Evolutionary conservation across 2,888 invertebrate species (phyloP).

Genomic region (Caenorhabditis doughertyi): DNA sequence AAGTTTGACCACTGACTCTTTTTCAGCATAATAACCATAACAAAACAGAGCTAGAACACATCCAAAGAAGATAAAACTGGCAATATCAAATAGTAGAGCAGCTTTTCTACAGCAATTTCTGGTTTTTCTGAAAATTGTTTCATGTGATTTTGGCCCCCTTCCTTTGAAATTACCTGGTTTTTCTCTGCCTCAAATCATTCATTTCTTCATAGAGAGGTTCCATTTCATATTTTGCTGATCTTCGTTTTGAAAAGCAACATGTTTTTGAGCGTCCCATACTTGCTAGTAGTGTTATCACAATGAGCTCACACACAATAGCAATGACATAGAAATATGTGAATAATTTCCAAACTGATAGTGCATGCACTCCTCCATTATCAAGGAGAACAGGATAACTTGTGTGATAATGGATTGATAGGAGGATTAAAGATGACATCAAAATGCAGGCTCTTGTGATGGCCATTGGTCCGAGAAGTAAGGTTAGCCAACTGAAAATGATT

Average conservation of each 20-base stretch:
- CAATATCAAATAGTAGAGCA: slow-evolving; percentile 69
- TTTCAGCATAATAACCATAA: slow-evolving; percentile 54
- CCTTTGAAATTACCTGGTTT: slow-evolving; percentile 60
- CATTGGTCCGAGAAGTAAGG: slow-evolving; percentile 77
- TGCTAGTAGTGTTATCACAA: slow-evolving; percentile 72
- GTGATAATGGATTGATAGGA: slow-evolving; percentile 68
- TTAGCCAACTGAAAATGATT: slow-evolving; percentile 69
- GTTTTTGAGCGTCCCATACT: slow-evolving; percentile 69
- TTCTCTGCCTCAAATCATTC: slow-evolving; percentile 74
- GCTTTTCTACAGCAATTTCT: slow-evolving; percentile 68
- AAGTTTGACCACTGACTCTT: slow-evolving; percentile 25
- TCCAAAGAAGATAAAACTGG: slow-evolving; percentile 63
- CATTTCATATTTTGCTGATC: slow-evolving; percentile 69
- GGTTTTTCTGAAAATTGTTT: slow-evolving; percentile 62
- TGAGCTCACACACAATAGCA: slow-evolving; percentile 69
- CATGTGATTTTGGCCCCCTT: neutral
- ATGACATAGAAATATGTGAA: slow-evolving; percentile 72
- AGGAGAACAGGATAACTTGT: slow-evolving; percentile 21
- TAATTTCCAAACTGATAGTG: slow-evolving; percentile 67
- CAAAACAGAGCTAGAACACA: slow-evolving; percentile 54
- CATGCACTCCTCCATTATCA: slow-evolving; percentile 3
- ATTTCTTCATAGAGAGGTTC: slow-evolving; percentile 78
- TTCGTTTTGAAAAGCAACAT: slow-evolving; percentile 32
- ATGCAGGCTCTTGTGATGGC: slow-evolving; percentile 75
- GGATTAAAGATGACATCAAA: slow-evolving; percentile 68